These are phyloP conservation scores for Engraulis encrasicolus DNA, from an alignment of 2,113 vertebrate species.

Conservation along the genomic window DNA sequence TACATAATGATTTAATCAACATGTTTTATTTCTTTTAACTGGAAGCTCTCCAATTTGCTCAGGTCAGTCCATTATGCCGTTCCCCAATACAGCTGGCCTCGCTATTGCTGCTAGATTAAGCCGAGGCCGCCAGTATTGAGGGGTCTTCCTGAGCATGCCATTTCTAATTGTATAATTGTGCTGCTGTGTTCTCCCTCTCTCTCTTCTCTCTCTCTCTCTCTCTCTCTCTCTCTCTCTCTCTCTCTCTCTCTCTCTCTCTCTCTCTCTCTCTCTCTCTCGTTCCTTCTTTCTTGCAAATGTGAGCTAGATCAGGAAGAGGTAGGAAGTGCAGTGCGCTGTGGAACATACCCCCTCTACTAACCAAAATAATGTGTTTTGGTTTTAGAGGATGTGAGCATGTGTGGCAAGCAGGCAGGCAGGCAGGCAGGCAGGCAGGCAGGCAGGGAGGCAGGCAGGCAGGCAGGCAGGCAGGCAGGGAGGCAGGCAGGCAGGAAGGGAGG, in stretches of 20 bases:
- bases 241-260: too few relatives aligned
- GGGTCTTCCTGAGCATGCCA: slow-evolving; percentile 2
- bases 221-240: not conserved
- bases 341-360: not conserved
- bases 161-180: slow-evolving; percentile 24
- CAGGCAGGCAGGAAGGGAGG: too few relatives aligned
- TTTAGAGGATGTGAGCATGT: not conserved
- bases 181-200: not conserved
- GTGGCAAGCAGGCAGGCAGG: not conserved
- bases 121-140: not conserved
- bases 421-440: not conserved
- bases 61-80: slow-evolving; percentile 15
- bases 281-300: too few relatives aligned
- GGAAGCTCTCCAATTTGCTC: slow-evolving; percentile 25
- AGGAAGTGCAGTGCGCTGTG: not conserved
- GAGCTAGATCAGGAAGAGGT: slow-evolving; percentile 25
- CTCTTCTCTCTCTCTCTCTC: not conserved
- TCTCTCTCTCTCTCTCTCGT: not conserved
- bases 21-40: slow-evolving; percentile 19
- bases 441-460: too few relatives aligned
- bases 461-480: too few relatives aligned
- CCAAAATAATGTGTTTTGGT: slow-evolving; percentile 1
- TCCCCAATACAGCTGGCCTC: not conserved
- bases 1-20: slow-evolving; percentile 27
- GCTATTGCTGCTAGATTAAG: slow-evolving; percentile 10